Percentiles rank a stretch among this genome's conserved stretches.
Evolutionary conservation across 2,888 invertebrate genomes (phyloP).

Genomic region (Hirudinaria manillensis): DNA sequence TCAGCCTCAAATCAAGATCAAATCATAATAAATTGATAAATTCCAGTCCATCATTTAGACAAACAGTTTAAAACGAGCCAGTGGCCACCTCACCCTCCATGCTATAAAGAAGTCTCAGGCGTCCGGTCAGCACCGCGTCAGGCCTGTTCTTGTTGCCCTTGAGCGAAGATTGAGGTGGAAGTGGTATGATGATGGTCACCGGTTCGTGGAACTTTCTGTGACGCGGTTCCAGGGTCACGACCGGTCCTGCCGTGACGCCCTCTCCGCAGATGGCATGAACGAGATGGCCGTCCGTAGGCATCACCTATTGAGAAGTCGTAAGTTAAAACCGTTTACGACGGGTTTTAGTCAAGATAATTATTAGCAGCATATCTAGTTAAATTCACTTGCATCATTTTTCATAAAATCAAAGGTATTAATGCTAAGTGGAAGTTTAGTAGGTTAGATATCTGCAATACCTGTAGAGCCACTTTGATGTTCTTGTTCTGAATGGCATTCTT

Average conservation of each 20-base stretch:
- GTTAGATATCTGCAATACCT: constrained; percentile 62
- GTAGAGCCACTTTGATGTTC: constrained; percentile 96
- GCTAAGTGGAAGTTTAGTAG: too few species aligned
- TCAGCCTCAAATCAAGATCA: too few species aligned
- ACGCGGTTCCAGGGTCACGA: constrained; percentile 97
- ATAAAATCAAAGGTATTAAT: background rate
- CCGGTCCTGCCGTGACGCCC: constrained; percentile 66
- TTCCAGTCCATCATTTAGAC: too few species aligned
- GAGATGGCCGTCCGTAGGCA: constrained; percentile 19
- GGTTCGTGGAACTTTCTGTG: constrained; percentile 99
- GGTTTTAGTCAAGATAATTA: background rate
- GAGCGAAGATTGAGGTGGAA: constrained; percentile 69
- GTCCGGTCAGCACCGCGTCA: constrained; percentile 58
- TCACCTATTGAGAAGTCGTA: constrained; percentile 11
- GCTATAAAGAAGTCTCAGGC: constrained; percentile 39
- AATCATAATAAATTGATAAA: too few species aligned
- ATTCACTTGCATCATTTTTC: background rate
- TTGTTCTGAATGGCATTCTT: constrained; percentile 97
- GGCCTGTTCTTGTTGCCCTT: constrained; percentile 80
- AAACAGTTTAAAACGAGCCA: too few species aligned
- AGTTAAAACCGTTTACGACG: background rate
- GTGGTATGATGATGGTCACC: constrained; percentile 95
- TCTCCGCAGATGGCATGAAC: constrained; percentile 24
- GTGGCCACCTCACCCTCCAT: constrained; percentile 37
- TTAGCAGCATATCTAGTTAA: too few species aligned